A percentile compares a stretch with the other conserved stretches of the same genome.
phyloP scores from a whole-genome alignment of 2,888 invertebrate genomes.

The Altica lythri region DNA sequence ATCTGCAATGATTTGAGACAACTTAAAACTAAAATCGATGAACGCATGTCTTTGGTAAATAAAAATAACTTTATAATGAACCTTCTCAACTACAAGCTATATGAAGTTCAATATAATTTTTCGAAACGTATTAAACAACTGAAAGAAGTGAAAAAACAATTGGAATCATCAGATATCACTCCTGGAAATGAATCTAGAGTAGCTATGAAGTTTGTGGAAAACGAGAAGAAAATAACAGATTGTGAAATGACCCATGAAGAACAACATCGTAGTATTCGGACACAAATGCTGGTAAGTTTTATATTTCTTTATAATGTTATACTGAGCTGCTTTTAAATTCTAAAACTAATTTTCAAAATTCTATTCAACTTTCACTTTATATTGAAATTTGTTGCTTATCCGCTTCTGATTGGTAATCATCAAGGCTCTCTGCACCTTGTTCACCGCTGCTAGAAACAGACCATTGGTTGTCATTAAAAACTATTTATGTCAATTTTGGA shows the following conservation, averaged over 20 bases:
- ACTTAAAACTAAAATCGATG: constrained; percentile 35
- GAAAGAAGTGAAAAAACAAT: constrained; percentile 37
- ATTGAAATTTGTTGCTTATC: too few relatives aligned
- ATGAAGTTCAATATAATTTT: constrained; percentile 45
- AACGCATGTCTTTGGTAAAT: constrained; percentile 40
- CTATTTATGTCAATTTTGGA: too few relatives aligned
- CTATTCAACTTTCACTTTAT: too few relatives aligned
- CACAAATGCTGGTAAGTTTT: constrained; percentile 35
- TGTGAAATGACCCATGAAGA: constrained; percentile 42
- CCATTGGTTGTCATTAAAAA: too few relatives aligned
- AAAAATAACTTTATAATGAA: constrained; percentile 46
- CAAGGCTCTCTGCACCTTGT: too few relatives aligned
- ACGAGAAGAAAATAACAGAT: constrained; percentile 45
- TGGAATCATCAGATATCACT: constrained; percentile 28
- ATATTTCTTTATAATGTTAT: too few relatives aligned
- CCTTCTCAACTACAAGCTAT: constrained; percentile 47
- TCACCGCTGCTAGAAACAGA: too few relatives aligned
- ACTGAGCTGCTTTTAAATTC: too few relatives aligned
- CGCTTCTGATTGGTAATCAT: too few relatives aligned
- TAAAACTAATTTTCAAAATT: too few relatives aligned
- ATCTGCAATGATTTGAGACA: constrained; percentile 35
- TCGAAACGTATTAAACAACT: constrained; percentile 43
- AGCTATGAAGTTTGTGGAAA: constrained; percentile 39
- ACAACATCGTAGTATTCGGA: constrained; percentile 41
- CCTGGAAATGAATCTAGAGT: constrained; percentile 34